Evolutionary conservation across 2,888 invertebrate species (phyloP).

Genomic region (Argyresthia goedartella): DNA sequence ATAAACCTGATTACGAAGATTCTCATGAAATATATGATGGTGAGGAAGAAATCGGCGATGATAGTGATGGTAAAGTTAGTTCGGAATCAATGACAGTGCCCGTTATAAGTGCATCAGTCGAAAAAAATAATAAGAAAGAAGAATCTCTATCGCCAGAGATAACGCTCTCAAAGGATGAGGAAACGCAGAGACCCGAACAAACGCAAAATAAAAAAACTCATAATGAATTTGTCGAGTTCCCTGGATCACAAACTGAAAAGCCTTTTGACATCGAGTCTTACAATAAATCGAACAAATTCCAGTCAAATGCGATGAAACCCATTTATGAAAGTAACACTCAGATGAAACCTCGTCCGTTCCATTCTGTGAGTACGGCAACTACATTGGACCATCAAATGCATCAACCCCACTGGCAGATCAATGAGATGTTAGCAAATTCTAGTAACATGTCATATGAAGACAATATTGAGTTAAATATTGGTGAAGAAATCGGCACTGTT

Average conservation of each 20-base stretch:
- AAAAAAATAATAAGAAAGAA: constrained; percentile 19
- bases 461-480: constrained; percentile 50
- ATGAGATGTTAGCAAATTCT: constrained; percentile 50
- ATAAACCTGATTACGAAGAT: constrained; percentile 50
- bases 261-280: constrained; percentile 36
- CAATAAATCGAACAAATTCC: constrained; percentile 36
- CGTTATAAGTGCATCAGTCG: constrained; percentile 46
- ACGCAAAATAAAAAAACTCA: constrained; percentile 18
- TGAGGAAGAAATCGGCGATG: constrained; percentile 37
- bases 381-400: constrained; percentile 57
- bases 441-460: constrained; percentile 55
- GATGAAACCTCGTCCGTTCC: constrained; percentile 57
- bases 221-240: constrained; percentile 24
- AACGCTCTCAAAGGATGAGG: constrained; percentile 33
- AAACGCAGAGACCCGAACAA: constrained; percentile 18
- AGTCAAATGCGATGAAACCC: constrained; percentile 49
- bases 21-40: constrained; percentile 60
- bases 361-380: constrained; percentile 37
- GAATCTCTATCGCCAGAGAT: constrained; percentile 25
- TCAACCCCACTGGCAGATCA: constrained; percentile 65
- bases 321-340: constrained; percentile 34
- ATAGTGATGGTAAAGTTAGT: constrained; percentile 53
- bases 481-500: constrained; percentile 44
- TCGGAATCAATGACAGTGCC: constrained; percentile 62
- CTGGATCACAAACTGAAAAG: constrained; percentile 62